Percentiles rank a stretch among this genome's conserved stretches.
phyloP scores from a whole-genome alignment of 2,797 vertebrate species.

The Eurystomus glaucurus region DNA sequence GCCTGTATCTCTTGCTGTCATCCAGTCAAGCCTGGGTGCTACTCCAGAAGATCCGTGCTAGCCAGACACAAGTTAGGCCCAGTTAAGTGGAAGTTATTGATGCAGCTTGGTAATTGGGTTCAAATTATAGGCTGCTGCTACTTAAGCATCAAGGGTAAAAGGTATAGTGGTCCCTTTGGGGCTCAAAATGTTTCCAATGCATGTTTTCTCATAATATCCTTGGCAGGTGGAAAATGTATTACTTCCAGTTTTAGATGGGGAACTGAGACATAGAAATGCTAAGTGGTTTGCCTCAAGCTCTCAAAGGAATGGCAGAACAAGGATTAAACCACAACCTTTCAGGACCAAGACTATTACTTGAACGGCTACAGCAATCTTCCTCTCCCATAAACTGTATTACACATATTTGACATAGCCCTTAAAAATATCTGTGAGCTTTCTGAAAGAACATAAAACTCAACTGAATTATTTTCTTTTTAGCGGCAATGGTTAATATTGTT shows the following conservation, averaged over 20 bases:
- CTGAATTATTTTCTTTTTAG: not conserved
- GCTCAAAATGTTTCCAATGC: not conserved
- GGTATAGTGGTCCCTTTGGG: not conserved
- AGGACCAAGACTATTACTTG: not conserved
- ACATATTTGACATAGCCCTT: not conserved
- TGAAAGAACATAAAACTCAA: conserved; percentile 13
- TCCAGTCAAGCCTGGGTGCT: not conserved
- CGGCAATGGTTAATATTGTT: not conserved
- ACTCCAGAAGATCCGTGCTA: not conserved
- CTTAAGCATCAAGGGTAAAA: not conserved
- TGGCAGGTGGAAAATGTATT: not conserved
- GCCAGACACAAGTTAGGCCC: not conserved
- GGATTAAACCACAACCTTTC: conserved; percentile 4
- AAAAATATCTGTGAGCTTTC: conserved; percentile 18
- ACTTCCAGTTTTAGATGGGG: not conserved
- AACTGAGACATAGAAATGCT: not conserved
- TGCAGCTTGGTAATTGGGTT: not conserved
- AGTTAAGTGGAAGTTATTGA: not conserved
- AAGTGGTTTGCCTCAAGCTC: conserved; percentile 12
- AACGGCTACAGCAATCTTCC: not conserved
- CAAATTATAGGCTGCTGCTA: not conserved
- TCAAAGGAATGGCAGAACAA: conserved; percentile 25
- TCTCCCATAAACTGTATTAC: not conserved
- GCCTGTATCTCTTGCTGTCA: not conserved
- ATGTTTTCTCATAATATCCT: not conserved